phyloP scores from a whole-genome alignment of 2,113 vertebrate genomes.

The Heteronetta atricapilla region DNA sequence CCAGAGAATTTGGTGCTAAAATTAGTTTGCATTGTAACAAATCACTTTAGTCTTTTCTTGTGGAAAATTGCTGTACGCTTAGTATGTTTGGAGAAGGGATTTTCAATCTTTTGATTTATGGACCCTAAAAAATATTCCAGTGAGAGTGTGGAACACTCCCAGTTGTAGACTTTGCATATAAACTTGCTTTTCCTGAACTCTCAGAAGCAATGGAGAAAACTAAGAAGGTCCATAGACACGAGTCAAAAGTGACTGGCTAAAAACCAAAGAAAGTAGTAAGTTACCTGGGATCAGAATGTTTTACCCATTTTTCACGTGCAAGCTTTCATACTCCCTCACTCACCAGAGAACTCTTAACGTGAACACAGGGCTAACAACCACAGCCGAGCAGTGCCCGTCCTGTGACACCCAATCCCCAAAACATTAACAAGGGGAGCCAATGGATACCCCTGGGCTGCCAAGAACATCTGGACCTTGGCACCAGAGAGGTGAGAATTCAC shows the following conservation, averaged over 20 bases:
- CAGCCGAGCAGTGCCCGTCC: not conserved
- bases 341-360: not conserved
- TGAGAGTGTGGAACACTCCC: not conserved
- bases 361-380: not conserved
- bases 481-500: not conserved
- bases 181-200: not conserved
- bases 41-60: constrained; percentile 8
- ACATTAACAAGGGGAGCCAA: not conserved
- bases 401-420: not conserved
- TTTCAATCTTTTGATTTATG: constrained; percentile 38
- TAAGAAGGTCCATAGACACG: not conserved
- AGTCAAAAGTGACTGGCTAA: not conserved
- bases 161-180: not conserved
- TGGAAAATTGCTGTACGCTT: constrained; percentile 34
- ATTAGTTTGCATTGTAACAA: not conserved
- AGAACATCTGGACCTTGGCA: not conserved
- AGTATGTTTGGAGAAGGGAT: not conserved
- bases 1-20: not conserved
- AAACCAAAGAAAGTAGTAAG: not conserved
- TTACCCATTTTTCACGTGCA: not conserved
- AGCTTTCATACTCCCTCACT: not conserved
- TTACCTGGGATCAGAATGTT: not conserved
- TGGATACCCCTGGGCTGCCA: not conserved
- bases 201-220: not conserved
- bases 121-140: not conserved